Percentiles rank a stretch among this genome's conserved stretches.
Conservation (phyloP, 1,140 invertebrate species). For the Drosophila willistoni region DNA sequence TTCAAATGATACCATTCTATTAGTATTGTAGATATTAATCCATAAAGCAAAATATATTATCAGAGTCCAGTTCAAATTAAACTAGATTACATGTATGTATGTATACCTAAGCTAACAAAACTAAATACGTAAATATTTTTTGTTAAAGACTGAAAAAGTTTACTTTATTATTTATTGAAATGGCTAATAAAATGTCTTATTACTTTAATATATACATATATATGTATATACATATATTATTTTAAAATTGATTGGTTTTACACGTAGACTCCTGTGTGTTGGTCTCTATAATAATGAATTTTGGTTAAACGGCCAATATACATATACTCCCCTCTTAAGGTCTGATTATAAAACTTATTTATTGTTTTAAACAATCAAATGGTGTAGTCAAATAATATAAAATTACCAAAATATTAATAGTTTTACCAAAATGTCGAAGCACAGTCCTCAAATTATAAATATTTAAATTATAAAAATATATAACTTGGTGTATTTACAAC, state of each 20-base stretch:
- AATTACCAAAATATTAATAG: not conserved
- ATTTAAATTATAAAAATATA: no score
- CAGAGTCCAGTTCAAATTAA: constrained; percentile 11
- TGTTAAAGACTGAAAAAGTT: constrained; percentile 25
- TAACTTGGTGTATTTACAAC: no score
- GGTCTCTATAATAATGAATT: not conserved
- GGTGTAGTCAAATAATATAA: constrained; percentile 1
- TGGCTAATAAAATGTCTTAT: constrained; percentile 21
- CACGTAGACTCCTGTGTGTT: constrained; percentile 7
- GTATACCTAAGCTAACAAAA: not conserved
- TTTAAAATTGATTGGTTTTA: constrained; percentile 10
- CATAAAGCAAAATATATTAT: not conserved
- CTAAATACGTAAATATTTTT: constrained; percentile 4
- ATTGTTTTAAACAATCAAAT: not conserved
- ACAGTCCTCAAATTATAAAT: not conserved
- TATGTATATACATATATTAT: not conserved
- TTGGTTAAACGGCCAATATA: not conserved
- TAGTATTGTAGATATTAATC: constrained; percentile 7
- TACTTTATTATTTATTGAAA: constrained; percentile 26
- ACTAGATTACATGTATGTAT: not conserved
- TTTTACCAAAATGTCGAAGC: not conserved
- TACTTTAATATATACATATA: not conserved
- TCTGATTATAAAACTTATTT: constrained; percentile 4
- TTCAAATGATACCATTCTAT: not conserved
- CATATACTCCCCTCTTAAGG: not conserved